These are phyloP conservation scores for Pocota personata DNA, from an alignment of 2,888 invertebrate species.

Conservation along the genomic window DNA sequence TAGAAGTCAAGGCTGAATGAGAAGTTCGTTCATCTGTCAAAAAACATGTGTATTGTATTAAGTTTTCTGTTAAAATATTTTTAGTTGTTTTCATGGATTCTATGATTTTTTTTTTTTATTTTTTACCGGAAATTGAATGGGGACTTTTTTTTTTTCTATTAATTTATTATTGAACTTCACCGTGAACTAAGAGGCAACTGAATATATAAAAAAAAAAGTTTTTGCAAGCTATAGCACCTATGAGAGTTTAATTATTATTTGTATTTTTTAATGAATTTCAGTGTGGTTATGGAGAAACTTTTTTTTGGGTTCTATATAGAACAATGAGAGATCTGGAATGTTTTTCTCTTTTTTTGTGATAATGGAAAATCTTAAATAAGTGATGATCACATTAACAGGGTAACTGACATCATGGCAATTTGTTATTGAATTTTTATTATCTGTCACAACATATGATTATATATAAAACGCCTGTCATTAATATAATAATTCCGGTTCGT, in stretches of 20 bases:
- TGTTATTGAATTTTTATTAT: neutral
- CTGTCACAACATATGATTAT: neutral
- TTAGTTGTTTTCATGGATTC: conserved; percentile 36
- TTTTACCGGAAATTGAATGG: conserved; percentile 50
- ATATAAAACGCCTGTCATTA: neutral
- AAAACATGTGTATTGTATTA: conserved; percentile 18
- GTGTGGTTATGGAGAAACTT: neutral
- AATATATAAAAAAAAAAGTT: neutral
- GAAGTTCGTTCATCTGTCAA: conserved; percentile 71
- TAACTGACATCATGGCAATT: conserved; percentile 13
- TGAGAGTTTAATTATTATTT: too few relatives aligned
- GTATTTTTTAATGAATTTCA: neutral
- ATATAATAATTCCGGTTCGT: neutral
- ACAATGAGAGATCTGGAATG: neutral
- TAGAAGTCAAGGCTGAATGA: conserved; percentile 57
- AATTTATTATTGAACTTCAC: conserved; percentile 60
- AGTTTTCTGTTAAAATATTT: conserved; percentile 27
- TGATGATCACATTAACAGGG: conserved; percentile 6
- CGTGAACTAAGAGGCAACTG: conserved; percentile 21
- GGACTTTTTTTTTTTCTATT: neutral
- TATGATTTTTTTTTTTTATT: neutral
- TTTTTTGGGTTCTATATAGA: neutral
- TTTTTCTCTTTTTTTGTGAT: neutral
- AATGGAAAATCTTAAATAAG: neutral
- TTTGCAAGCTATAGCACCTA: conserved; percentile 12